Evolutionary conservation across 2,888 invertebrate species (phyloP).

Genomic region (Ormia ochracea): DNA sequence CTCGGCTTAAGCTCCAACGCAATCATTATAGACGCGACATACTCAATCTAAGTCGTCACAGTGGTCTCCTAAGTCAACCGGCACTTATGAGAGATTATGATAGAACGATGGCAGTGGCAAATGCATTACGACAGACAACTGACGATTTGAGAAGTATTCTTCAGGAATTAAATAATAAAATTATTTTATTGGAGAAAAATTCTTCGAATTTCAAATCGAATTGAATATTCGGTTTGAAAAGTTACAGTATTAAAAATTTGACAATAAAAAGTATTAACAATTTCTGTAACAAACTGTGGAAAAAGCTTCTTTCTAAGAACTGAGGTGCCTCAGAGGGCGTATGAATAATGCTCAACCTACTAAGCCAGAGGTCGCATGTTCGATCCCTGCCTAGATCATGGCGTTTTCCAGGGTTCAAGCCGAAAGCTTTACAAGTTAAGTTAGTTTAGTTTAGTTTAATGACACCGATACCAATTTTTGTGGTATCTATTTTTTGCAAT

Average conservation of each 20-base stretch:
- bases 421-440: too few species aligned
- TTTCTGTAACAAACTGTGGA: too few species aligned
- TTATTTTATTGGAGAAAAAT: neutral
- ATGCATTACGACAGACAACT: conserved; percentile 46
- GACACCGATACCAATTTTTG: too few species aligned
- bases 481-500: too few species aligned
- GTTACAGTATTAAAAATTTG: conserved; percentile 12
- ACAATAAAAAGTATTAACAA: neutral
- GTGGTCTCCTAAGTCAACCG: conserved; percentile 71
- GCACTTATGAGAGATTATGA: conserved; percentile 71
- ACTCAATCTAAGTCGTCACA: conserved; percentile 65
- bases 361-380: too few species aligned
- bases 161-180: conserved; percentile 9
- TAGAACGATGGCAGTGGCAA: conserved; percentile 63
- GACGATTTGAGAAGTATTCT: conserved; percentile 55
- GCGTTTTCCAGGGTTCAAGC: too few species aligned
- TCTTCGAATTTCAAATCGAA: neutral
- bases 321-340: too few species aligned
- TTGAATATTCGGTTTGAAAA: neutral
- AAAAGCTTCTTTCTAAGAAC: too few species aligned
- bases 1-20: conserved; percentile 66
- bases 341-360: too few species aligned
- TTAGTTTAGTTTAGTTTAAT: too few species aligned
- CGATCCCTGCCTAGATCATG: too few species aligned
- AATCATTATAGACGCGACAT: conserved; percentile 63